phyloP scores from a whole-genome alignment of 2,797 vertebrate species.

The Cheirogaleus major region DNA sequence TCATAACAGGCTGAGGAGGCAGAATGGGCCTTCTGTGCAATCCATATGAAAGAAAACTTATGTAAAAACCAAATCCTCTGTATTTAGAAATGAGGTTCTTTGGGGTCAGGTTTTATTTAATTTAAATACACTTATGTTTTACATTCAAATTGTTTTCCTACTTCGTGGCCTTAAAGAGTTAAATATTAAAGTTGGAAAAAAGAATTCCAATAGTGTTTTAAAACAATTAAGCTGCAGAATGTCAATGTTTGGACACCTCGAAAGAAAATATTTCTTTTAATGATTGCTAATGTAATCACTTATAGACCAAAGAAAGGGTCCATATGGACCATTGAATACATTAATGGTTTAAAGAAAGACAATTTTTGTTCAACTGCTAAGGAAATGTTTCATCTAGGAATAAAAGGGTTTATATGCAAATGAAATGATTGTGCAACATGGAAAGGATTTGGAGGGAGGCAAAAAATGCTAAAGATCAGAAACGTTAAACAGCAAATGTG shows the following conservation, averaged over 20 bases:
- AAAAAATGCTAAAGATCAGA: background rate
- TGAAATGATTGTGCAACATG: slow-evolving; percentile 42
- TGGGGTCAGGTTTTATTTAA: slow-evolving; percentile 59
- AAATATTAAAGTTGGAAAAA: slow-evolving; percentile 53
- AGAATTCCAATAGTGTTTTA: slow-evolving; percentile 56
- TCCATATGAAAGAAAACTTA: background rate
- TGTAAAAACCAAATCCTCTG: background rate
- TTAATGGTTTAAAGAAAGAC: slow-evolving; percentile 28
- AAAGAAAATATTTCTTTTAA: slow-evolving; percentile 65
- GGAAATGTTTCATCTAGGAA: slow-evolving; percentile 45
- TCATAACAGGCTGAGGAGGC: slow-evolving; percentile 60
- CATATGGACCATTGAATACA: slow-evolving; percentile 49
- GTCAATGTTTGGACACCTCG: slow-evolving; percentile 55
- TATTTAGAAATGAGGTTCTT: slow-evolving; percentile 56
- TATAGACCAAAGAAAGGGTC: slow-evolving; percentile 45
- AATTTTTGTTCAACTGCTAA: slow-evolving; percentile 24
- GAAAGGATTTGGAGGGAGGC: background rate
- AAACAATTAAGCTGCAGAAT: slow-evolving; percentile 57
- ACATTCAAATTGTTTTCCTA: slow-evolving; percentile 30
- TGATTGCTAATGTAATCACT: slow-evolving; percentile 52
- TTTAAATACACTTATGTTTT: slow-evolving; percentile 59
- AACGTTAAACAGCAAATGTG: background rate
- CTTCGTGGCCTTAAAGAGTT: slow-evolving; percentile 13
- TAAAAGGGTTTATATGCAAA: slow-evolving; percentile 45
- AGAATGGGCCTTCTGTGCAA: slow-evolving; percentile 55